Conservation (phyloP, 2,888 invertebrate species). For the Cremastobaeus sp. region DNA sequence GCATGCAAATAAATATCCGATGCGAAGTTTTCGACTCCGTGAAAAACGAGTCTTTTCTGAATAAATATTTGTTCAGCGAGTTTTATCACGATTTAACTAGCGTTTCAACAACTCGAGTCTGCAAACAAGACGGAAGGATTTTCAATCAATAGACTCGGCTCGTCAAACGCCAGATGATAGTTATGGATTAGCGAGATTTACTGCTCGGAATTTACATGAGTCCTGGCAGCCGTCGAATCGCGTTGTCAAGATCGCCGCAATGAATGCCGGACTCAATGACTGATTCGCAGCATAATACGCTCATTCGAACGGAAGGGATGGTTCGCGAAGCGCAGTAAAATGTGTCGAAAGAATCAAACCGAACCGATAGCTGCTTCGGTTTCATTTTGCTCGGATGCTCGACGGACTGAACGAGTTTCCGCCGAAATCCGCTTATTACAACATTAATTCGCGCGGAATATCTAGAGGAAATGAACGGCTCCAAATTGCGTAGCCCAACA, state of each 20-base stretch:
- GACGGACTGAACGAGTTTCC: too few relatives aligned
- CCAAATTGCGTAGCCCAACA: constrained; percentile 11
- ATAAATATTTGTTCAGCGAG: constrained; percentile 19
- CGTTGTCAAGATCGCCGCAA: constrained; percentile 2
- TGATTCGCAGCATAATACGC: too few relatives aligned
- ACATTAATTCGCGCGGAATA: neutral
- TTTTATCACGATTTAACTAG: constrained; percentile 8
- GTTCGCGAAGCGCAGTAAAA: too few relatives aligned
- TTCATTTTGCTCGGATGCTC: too few relatives aligned
- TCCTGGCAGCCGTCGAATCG: too few relatives aligned
- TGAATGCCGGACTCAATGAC: too few relatives aligned
- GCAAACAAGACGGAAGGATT: constrained; percentile 2
- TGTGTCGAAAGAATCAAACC: too few relatives aligned
- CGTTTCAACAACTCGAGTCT: neutral
- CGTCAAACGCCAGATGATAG: constrained; percentile 20
- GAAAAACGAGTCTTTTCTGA: constrained; percentile 1
- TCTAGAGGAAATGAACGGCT: too few relatives aligned
- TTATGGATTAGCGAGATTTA: constrained; percentile 27
- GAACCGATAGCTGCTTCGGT: too few relatives aligned
- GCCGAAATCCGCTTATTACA: too few relatives aligned
- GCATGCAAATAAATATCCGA: constrained; percentile 6
- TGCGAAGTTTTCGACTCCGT: neutral
- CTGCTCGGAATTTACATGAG: constrained; percentile 10
- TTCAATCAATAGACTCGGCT: constrained; percentile 15
- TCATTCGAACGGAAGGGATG: too few relatives aligned